Base-by-base conservation (phyloP, 1,140 invertebrate species). In the Druon quercuslanigerum region DNA sequence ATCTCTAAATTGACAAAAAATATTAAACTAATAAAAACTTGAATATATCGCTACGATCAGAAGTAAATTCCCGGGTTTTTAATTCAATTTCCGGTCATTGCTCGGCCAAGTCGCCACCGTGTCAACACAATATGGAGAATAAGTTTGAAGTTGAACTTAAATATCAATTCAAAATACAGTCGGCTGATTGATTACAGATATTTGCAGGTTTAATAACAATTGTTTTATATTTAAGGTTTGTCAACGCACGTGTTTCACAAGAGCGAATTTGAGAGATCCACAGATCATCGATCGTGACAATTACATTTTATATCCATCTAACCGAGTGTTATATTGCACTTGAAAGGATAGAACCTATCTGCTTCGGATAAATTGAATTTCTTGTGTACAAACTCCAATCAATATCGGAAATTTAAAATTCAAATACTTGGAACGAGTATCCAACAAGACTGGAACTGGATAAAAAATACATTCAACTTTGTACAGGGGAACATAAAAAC, bases 181-280 rank as follows among this genome's bases (percentile, higher is more conserved):
- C 51, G 56, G 20, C 14, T 73, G 72, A 74, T 51, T 14, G 40
- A 56, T 33, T 50, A 52, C 71, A 50, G 20, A 50, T 73, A 74
- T 74, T 17, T 66, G 73, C 76, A 74, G 74, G 71, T 81, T 66
- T 13, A 51, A 71, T 78, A 81, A 73, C 75, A 76, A 77, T 78
- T 78, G 56, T 76, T 78, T 71, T 51, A 73, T 60, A 60, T 72
- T 51, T 57, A 14, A 74, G 40, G 54, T 17, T 66, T 13, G 0
- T 51, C 73, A 76, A 71, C 75, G 73, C 33, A 19, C 71, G 76
- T 72, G 12, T 80, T 80, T 78, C 75, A 52, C 20, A 73, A 73
- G 50, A 73, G 51, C 33, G 19, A 73, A 5, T 56, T 73, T 72
- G 25, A 52, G 71, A 72, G 17, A 51, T 51, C 51, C 51, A 72